Conservation (phyloP, 2,797 vertebrate species). For the Ptychadena robeensis region DNA sequence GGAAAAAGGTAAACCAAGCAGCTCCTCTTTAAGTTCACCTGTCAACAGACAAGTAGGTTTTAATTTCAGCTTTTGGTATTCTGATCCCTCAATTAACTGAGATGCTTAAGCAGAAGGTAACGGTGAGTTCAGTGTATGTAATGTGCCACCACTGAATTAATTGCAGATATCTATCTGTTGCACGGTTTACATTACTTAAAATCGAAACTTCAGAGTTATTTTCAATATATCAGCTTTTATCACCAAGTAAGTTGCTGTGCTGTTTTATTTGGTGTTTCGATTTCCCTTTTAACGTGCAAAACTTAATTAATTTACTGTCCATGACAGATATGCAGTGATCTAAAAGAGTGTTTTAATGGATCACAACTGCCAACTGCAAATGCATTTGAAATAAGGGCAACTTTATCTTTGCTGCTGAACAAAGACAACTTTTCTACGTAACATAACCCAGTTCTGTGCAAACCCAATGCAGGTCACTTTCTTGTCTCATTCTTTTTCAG, state of each 20-base stretch:
- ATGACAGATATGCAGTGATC: background rate
- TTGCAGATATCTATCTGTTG: constrained; percentile 53
- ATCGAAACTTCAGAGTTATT: constrained; percentile 42
- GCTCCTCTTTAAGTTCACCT: constrained; percentile 20
- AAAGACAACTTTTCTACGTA: background rate
- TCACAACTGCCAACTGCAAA: background rate
- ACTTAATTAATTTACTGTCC: background rate
- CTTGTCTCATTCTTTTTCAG: background rate
- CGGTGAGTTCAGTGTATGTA: constrained; percentile 56
- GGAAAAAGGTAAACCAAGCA: constrained; percentile 26
- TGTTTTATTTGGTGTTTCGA: background rate
- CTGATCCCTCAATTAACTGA: constrained; percentile 55
- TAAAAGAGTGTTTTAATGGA: background rate
- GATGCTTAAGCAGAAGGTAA: constrained; percentile 58
- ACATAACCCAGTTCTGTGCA: background rate
- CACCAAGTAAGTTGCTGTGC: background rate
- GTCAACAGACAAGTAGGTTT: constrained; percentile 37
- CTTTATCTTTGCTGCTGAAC: background rate
- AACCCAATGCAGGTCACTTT: background rate
- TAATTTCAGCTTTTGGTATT: constrained; percentile 56
- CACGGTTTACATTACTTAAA: constrained; percentile 51
- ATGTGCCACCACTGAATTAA: constrained; percentile 56
- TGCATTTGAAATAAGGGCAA: background rate
- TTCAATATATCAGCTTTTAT: constrained; percentile 23
- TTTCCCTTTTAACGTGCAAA: background rate